Percentiles rank a stretch among this genome's conserved stretches.
Evolutionary conservation across 2,797 vertebrate genomes (phyloP).

Genomic region (Epinephelus malabaricus): DNA sequence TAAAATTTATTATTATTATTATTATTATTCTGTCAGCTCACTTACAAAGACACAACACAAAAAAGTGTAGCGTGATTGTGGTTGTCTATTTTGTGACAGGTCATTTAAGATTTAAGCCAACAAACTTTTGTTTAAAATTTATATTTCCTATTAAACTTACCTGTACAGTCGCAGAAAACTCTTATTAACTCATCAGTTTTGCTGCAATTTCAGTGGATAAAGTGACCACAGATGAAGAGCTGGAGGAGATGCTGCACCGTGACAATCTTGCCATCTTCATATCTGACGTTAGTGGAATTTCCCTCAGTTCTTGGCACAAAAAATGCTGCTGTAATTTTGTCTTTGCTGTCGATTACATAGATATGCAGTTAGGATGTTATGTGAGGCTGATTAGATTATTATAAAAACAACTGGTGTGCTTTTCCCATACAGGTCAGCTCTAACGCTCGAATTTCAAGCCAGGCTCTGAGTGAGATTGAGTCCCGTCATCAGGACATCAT

Average conservation of each 20-base stretch:
- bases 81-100: not conserved
- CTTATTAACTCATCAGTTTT: not conserved
- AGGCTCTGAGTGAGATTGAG: slow-evolving; percentile 92
- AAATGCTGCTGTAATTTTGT: not conserved
- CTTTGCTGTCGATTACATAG: not conserved
- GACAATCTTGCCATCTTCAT: slow-evolving; percentile 90
- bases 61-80: not conserved
- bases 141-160: not conserved
- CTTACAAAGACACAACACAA: not conserved
- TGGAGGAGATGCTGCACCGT: slow-evolving; percentile 91
- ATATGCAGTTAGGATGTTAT: not conserved
- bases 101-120: not conserved
- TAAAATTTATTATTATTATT: no score
- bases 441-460: slow-evolving; percentile 85
- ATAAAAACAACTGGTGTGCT: not conserved
- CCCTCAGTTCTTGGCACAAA: not conserved
- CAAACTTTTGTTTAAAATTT: not conserved
- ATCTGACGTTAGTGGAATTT: slow-evolving; percentile 86
- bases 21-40: not conserved
- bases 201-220: slow-evolving; percentile 85
- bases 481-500: slow-evolving; percentile 92
- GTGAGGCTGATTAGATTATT: not conserved
- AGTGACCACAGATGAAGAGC: slow-evolving; percentile 89
- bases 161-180: not conserved
- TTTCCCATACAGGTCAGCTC: slow-evolving; percentile 84